Base-by-base conservation (phyloP, 1,140 invertebrate species). In the Hyles vespertilio region DNA sequence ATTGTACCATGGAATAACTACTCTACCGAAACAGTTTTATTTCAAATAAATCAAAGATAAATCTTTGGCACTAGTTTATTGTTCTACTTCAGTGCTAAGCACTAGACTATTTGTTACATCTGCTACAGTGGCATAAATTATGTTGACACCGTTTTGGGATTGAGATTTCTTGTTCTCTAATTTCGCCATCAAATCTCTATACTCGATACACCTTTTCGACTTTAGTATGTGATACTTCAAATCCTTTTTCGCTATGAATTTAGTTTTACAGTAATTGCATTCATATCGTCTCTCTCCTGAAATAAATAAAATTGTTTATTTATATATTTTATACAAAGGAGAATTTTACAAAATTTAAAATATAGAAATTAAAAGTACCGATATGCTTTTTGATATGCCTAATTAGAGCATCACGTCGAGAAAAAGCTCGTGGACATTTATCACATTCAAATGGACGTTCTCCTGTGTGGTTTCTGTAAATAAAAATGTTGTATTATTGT, bases 261-360 rank as follows among this genome's bases (percentile, higher is more conserved):
- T 66, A 51, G 33, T 62, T 5, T 69, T 11, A 51, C 80, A 87
- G 12, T 73, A 64, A 45, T 84, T 79, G 53, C 91, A 92, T 12
- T 74, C 63, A 59, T 83, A 91, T 0, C 84, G 87, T 34, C 80
- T 84, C 73, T 91, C 89, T 11, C 83, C 91, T 78, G 87, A 84
- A 82, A 32, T 11, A 59, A 64, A 64, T 46, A 45, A 47, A 22
- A 22, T 22, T 22, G 22, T 22, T 22, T 22, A 22, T 22, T 22
- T 22, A 22, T 22, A 22, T 22, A 22, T 22, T 22, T 22, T 22
- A 22, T 22, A 22, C 22, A 2, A 22, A 22, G 22, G 22, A 22
- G 22, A 22, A 22, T 0, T 22, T 22, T 22, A 0, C 2, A 22
- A 22, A 22, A 22, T 22, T 22, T 22, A 22, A 22, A 22, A 22